Base-by-base conservation (phyloP, 2,113 vertebrate genomes). In the Bos indicus region DNA sequence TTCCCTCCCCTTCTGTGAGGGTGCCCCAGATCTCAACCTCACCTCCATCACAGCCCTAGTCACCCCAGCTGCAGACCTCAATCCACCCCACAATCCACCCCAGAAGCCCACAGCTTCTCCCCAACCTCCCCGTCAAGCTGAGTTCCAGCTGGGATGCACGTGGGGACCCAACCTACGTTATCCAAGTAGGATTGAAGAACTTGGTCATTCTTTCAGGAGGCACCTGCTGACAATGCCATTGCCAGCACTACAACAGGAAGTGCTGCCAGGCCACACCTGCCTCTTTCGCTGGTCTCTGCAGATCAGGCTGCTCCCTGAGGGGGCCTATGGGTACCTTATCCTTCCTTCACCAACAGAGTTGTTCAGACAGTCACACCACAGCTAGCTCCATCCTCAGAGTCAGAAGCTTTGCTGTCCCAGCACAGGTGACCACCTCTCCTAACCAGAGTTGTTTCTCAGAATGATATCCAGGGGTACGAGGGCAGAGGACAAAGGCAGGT, bases 321-420 rank as follows among this genome's bases (percentile, higher is more conserved):
- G 77, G 57, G 6, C 4, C 62, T 1, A 0, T 2, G 11, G 51
- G 9, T 15, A 52, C 64, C 12, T 1, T 17, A 36, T n/a, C 26
- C 60, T 26, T 2, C 23, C 36, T 62, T 93, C 43, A 5, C 25
- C 59, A 21, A 8, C 8, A 33, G 23, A 88, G 56, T 43, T 52
- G 77, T 54, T 40, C 26, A 51, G 57, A 36, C 2, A 15, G 40
- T 33, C 11, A 51, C 16, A 12, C 21, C 64, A 90, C 48, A 46
- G 48, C 64, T 36, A 30, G 46, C 23, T n/a, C 57, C 36, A 9
- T 3, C n/a, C n/a, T 43, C 36, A 30, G 16, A 1, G 57, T 46
- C 51, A 43, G 56, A 90, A 56, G 71, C 36, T 54, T 54, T 33
- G 54, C 77, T 51, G 5, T 10, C 28, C n/a, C 26, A 25, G 78